Evolutionary conservation across 2,888 invertebrate genomes (phyloP).

Genomic region (Incurvaria masculella): DNA sequence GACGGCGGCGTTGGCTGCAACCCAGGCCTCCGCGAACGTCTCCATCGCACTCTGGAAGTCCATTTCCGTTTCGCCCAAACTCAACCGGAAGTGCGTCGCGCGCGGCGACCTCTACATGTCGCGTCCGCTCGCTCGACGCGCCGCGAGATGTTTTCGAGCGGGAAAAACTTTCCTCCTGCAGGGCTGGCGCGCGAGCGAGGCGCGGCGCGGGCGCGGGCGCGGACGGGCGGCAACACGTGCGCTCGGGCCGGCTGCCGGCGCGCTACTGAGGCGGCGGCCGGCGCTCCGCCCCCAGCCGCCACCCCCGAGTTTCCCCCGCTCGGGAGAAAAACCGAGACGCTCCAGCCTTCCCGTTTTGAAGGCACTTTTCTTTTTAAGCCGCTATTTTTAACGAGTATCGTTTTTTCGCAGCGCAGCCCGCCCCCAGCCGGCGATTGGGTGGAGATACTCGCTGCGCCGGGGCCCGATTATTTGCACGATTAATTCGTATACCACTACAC

Average conservation of each 20-base stretch:
- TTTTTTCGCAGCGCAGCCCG: conserved; percentile 42
- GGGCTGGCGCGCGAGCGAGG: conserved; percentile 25
- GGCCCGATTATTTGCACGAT: conserved; percentile 52
- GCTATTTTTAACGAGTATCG: conserved; percentile 53
- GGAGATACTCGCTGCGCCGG: conserved; percentile 8
- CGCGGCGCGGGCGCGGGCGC: conserved; percentile 20
- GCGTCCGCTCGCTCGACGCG: not conserved
- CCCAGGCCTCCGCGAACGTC: conserved; percentile 97
- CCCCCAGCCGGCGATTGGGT: conserved; percentile 50
- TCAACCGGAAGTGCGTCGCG: not conserved
- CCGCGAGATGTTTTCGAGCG: not conserved
- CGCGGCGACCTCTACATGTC: not conserved
- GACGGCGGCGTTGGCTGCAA: conserved; percentile 76
- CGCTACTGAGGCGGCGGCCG: conserved; percentile 55
- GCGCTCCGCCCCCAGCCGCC: conserved; percentile 59
- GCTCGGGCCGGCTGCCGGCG: conserved; percentile 60
- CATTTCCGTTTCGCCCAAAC: conserved; percentile 52
- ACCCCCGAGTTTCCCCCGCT: conserved; percentile 27
- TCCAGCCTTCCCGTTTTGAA: conserved; percentile 52
- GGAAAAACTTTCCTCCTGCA: no score
- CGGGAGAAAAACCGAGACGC: conserved; percentile 53
- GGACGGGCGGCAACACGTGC: conserved; percentile 26
- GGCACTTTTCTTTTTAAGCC: conserved; percentile 56
- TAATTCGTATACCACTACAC: conserved; percentile 47
- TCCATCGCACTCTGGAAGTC: conserved; percentile 99